Evolutionary conservation across 2,113 vertebrate genomes (phyloP), one percentile per base, ranked within the genome.

Genomic region (Gallinago paraguaiae): DNA sequence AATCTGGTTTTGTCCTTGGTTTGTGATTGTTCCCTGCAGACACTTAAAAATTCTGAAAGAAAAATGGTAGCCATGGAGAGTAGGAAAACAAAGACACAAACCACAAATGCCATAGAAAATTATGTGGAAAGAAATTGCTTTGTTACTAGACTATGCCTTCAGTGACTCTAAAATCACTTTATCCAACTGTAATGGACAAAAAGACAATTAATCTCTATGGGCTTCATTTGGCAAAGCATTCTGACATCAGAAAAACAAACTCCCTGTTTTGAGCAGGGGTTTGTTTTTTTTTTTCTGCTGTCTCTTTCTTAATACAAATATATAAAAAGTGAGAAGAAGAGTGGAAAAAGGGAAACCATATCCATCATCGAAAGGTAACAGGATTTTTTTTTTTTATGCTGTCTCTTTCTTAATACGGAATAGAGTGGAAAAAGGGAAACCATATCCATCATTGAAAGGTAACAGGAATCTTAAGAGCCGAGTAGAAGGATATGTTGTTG

Each of bases 61-160:
- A 95, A 93, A 93, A 45, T 82, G 83, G 89, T 89, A 19, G 60
- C 82, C 53, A 30, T 86, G 86, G 94, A 97, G 75, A 53, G 85
- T 30, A 64, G 84, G 65, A 74, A 78, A 81, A 91, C 81, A 94
- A 94, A 95, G 97, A 94, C 91, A 71, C 43, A 95, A 96, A 88
- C 89, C 24, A 78, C 31, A 96, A 97, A 88, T 84, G 81, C 82
- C 92, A 91, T 27, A 78, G 91, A 86, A 97, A 84, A 93, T 90
- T 48, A 82, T 43, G 30, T 88, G 72, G 94, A 70, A 88, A 61
- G 88, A 97, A 96, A 95, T 56, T 90, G 86, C 12, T 63, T 88
- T 95, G 43, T 82, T 92, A 82, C 31, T 75, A 95, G 90, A 63
- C 68, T 81, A 56, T 86, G 45, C 57, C 71, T 96, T 95, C 75